Base-by-base conservation (phyloP, 2,888 invertebrate species). In the Lochmaea capreae region DNA sequence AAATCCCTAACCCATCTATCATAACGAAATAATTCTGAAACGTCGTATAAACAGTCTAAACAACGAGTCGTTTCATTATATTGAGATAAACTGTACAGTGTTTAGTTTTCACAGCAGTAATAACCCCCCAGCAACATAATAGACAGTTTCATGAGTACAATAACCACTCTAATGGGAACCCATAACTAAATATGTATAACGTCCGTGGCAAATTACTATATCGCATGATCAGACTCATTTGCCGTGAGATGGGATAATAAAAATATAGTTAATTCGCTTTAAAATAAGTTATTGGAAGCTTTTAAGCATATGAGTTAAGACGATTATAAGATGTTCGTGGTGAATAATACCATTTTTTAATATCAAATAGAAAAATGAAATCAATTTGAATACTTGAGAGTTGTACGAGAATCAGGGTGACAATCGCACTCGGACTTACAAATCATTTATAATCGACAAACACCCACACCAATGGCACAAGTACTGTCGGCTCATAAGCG, bases 181-280 rank as follows among this genome's bases (percentile, higher is more conserved):
- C 10, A 59, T 59, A 59, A 26, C 26, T 59, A 16, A 59, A 59
- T 33, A 12, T 12, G 33, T 26, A 33, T 59, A 33, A 18, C 9
- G 26, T 65, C 18, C 16, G 18, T 54, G 18, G 54, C 43, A 58
- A 67, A 67, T 67, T 42, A 67, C 67, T 42, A 18, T 14, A 57
- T 67, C 18, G 67, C 67, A 58, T 67, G 67, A 67, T 67, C 42
- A 22, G 42, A 43, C 12, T 58, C 42, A n/a, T 57, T 57, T 67
- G 43, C 52, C 58, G 43, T 67, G 58, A 58, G 57, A 67, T 42
- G 14, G 12, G 16, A 57, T 43, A 43, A 67, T 67, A 57, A 58
- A 67, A 67, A 42, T 39, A 42, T 58, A 10, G 14, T 43, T 46
- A 33, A 52, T 65, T 33, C 9, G 26, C 16, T 65, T 65, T 33